Base-by-base conservation (phyloP, 2,797 vertebrate genomes). In the Syndactyla subalaris region DNA sequence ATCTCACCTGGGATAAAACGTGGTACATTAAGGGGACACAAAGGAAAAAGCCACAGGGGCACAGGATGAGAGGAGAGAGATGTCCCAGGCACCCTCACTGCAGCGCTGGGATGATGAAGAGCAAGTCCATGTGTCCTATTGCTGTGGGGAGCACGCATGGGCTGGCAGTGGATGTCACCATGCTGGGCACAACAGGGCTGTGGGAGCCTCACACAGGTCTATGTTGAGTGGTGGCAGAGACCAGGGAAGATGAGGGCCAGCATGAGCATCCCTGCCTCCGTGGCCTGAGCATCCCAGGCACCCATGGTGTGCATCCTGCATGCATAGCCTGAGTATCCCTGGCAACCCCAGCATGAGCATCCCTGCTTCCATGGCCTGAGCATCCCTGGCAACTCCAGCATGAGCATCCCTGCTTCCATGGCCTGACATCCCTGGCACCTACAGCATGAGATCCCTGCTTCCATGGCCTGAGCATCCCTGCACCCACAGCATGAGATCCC, bases 181-280 rank as follows among this genome's bases (percentile, higher is more conserved):
- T 2, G 34, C 24, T 3, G 7, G 29, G 54, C 7, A 11, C 0
- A 0, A 38, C 0, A 0, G 0, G 0, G 59, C 73, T 30, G 39
- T 0, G 0, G 55, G 39, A 86, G 45, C 30, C 58, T 59, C 59
- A 16, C 18, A 17, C 4, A 32, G 82, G 19, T 41, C 48, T 8
- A 0, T 15, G 18, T 46, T 24, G 43, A 57, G 36, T 1, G 3
- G 59, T 4, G 5, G 38, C 43, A 52, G 45, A 1, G 17, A 27
- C 13, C 30, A 77, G 52, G 41, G 39, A 49, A 51, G n/a, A 34
- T 18, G 65, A 63, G 51, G 34, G 77, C 22, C 68, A 93, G 22
- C 6, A 10, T 3, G 23, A 58, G 34, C 14, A 9, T 3, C 43
- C 29, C 73, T 57, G 43, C 30, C 6, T 41, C 39, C 51, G 11